phyloP scores from a whole-genome alignment of 2,113 vertebrate species.

The Hydrolagus affinis region DNA sequence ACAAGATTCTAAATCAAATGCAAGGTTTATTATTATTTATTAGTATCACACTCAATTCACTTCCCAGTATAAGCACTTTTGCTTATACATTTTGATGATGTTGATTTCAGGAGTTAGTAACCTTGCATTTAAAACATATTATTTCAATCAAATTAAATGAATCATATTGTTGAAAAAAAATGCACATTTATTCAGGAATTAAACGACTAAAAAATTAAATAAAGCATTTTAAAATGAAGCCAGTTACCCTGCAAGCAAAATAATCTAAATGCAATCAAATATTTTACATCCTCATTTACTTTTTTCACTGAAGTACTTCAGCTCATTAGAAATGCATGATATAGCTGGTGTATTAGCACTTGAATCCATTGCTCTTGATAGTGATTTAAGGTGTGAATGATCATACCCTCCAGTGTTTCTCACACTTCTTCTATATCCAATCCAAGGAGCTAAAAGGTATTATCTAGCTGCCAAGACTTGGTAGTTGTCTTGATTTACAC shows the following conservation, averaged over 20 bases:
- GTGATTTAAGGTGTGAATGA: conserved; percentile 29
- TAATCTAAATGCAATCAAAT: too few relatives aligned
- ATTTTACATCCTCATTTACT: background rate
- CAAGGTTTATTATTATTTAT: too few relatives aligned
- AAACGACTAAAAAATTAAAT: background rate
- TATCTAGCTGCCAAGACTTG: conserved; percentile 26
- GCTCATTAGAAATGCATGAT: background rate
- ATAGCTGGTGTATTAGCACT: background rate
- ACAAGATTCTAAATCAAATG: too few relatives aligned
- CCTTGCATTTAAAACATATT: background rate
- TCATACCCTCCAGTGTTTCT: conserved; percentile 24
- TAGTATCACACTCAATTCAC: too few relatives aligned
- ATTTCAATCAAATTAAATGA: background rate
- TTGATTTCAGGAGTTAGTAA: background rate
- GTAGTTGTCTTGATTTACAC: conserved; percentile 23
- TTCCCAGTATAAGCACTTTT: too few relatives aligned
- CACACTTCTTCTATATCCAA: conserved; percentile 12
- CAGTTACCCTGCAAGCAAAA: too few relatives aligned
- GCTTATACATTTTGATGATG: too few relatives aligned
- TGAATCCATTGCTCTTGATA: background rate
- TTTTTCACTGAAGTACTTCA: background rate
- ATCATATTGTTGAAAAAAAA: background rate
- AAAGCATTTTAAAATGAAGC: background rate
- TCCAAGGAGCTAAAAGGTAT: conserved; percentile 23
- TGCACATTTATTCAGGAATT: background rate